Percentiles rank a stretch among this genome's conserved stretches.
Evolutionary conservation across 2,113 vertebrate genomes (phyloP).

Genomic region (Dipodomys stephensi): DNA sequence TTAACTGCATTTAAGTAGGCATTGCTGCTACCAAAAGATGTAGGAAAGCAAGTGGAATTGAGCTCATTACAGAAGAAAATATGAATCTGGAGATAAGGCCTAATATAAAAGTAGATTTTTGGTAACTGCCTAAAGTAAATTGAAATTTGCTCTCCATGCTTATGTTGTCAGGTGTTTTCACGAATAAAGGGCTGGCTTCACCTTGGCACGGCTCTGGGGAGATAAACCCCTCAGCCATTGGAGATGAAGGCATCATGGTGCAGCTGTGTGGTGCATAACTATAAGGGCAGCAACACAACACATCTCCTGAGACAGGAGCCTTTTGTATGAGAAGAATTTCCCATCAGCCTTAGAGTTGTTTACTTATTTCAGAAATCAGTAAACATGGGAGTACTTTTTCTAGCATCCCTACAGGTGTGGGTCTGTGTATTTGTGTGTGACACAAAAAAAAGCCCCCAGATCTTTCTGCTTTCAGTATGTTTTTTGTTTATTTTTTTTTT

Average conservation of each 20-base stretch:
- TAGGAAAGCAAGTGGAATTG: slow-evolving; percentile 56
- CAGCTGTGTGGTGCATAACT: not conserved
- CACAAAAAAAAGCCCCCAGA: no score
- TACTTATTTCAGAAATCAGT: slow-evolving; percentile 35
- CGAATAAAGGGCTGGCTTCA: slow-evolving; percentile 46
- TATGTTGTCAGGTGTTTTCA: slow-evolving; percentile 64
- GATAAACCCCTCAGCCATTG: slow-evolving; percentile 37
- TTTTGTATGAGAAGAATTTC: not conserved
- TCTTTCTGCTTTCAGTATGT: not conserved
- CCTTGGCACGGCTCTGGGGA: slow-evolving; percentile 37
- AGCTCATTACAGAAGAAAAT: slow-evolving; percentile 72
- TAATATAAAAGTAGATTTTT: slow-evolving; percentile 77
- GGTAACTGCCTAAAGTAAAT: slow-evolving; percentile 75
- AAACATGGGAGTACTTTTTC: not conserved
- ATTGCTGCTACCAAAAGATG: slow-evolving; percentile 53
- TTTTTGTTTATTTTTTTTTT: not conserved
- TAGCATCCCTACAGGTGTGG: not conserved
- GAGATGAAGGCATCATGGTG: not conserved
- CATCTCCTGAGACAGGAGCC: not conserved
- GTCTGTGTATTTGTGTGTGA: not conserved
- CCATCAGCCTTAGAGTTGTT: not conserved
- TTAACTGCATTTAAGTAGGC: slow-evolving; percentile 67
- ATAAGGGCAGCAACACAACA: not conserved
- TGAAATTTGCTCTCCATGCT: slow-evolving; percentile 74
- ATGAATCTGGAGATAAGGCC: slow-evolving; percentile 67